Evolutionary conservation across 92 coral and sea anemone genomes (phyloP).

Genomic region (Epizoanthus stellaris): DNA sequence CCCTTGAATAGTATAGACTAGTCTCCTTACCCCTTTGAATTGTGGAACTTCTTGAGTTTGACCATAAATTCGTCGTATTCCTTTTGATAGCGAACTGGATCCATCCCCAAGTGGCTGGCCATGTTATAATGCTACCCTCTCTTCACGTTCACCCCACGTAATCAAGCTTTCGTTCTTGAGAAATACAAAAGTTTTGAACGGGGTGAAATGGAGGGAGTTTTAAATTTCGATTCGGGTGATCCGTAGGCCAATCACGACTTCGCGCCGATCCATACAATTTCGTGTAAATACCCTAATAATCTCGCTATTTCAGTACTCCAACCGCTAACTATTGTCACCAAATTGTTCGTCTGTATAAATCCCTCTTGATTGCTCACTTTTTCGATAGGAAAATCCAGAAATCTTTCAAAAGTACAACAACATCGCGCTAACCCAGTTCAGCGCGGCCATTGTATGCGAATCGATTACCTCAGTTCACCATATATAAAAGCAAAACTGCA

Average conservation of each 20-base stretch:
- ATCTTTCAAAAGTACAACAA: conserved; percentile 83
- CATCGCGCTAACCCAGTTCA: conserved; percentile 70
- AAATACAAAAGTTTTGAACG: conserved; percentile 84
- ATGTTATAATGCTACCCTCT: conserved; percentile 72
- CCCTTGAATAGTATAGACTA: conserved; percentile 32
- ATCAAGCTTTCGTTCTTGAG: conserved; percentile 66
- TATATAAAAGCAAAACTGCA: conserved; percentile 88
- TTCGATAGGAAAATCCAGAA: conserved; percentile 42
- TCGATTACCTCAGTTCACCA: conserved; percentile 95
- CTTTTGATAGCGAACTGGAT: conserved; percentile 80
- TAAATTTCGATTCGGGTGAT: conserved; percentile 89
- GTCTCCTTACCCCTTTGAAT: conserved; percentile 90
- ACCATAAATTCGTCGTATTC: conserved; percentile 95
- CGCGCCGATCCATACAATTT: conserved; percentile 81
- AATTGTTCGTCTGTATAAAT: conserved; percentile 51
- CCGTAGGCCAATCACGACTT: conserved; percentile 89
- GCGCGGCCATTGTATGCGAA: conserved; percentile 91
- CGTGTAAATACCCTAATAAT: conserved; percentile 71
- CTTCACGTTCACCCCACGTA: conserved; percentile 73
- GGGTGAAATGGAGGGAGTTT: conserved; percentile 96
- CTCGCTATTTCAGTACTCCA: conserved; percentile 45
- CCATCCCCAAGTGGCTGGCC: conserved; percentile 91
- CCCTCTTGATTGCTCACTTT: conserved; percentile 47
- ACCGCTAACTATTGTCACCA: conserved; percentile 56
- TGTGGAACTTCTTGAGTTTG: conserved; percentile 93